Conservation (phyloP, 2,888 invertebrate species). For the Darwinula stevensoni region DNA sequence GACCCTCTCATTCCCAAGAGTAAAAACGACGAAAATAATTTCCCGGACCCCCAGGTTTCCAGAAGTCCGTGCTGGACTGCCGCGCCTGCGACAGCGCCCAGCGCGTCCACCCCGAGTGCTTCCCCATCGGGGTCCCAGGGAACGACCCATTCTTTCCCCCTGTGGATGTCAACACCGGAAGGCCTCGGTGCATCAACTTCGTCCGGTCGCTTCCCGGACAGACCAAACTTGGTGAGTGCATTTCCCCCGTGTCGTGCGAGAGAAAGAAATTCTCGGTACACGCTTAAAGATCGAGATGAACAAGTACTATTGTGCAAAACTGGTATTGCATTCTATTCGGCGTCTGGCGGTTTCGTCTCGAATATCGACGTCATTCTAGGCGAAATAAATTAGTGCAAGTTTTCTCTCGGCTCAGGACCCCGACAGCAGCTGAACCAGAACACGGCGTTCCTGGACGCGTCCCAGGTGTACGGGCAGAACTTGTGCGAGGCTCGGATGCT, state of each 20-base stretch:
- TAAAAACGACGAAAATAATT: too few relatives aligned
- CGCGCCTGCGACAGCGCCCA: conserved; percentile 20
- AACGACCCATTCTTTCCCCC: conserved; percentile 23
- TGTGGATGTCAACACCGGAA: conserved; percentile 33
- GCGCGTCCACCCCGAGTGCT: conserved; percentile 22
- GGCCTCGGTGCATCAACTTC: conserved; percentile 33
- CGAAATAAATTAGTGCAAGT: too few relatives aligned
- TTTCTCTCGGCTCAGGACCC: too few relatives aligned
- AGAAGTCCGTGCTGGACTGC: conserved; percentile 19
- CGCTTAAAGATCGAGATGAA: too few relatives aligned
- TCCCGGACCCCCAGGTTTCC: conserved; percentile 15
- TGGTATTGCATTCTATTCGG: too few relatives aligned
- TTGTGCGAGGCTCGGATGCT: conserved; percentile 43
- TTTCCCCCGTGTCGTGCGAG: too few relatives aligned
- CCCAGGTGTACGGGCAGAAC: conserved; percentile 69
- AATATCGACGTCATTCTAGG: too few relatives aligned
- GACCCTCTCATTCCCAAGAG: too few relatives aligned
- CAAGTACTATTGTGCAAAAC: too few relatives aligned
- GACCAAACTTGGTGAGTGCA: conserved; percentile 21
- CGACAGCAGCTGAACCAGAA: conserved; percentile 83
- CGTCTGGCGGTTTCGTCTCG: too few relatives aligned
- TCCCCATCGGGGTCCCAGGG: conserved; percentile 21
- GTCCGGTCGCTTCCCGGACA: conserved; percentile 23
- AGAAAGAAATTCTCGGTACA: too few relatives aligned
- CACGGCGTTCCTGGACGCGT: conserved; percentile 59